Percentiles rank a stretch among this genome's conserved stretches.
Evolutionary conservation across 2,888 invertebrate species (phyloP).

Genomic region (Heliconius sara): DNA sequence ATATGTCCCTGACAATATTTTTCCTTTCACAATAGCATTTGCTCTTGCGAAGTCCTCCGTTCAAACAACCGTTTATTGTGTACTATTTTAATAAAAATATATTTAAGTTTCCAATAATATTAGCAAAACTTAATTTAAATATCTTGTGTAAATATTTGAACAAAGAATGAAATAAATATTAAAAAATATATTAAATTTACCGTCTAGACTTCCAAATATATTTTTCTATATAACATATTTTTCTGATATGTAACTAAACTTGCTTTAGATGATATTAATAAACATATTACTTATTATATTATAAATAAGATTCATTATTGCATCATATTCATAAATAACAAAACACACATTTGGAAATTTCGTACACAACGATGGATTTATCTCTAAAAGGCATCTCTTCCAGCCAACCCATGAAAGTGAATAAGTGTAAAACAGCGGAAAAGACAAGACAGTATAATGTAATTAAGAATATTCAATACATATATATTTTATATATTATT

Average conservation of each 20-base stretch:
- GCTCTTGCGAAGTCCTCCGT: slow-evolving; percentile 2
- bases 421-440: too few relatives aligned
- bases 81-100: not conserved
- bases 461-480: too few relatives aligned
- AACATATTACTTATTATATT: not conserved
- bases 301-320: too few relatives aligned
- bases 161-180: not conserved
- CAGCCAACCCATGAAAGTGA: too few relatives aligned
- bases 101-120: not conserved
- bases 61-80: slow-evolving; percentile 11
- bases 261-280: not conserved
- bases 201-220: not conserved
- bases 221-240: not conserved
- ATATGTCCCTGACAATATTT: slow-evolving; percentile 11
- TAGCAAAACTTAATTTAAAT: not conserved
- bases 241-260: not conserved
- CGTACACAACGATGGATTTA: too few relatives aligned
- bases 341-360: too few relatives aligned
- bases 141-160: not conserved
- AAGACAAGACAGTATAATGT: too few relatives aligned
- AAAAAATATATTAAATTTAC: not conserved
- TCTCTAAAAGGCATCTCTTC: too few relatives aligned
- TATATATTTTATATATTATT: not conserved
- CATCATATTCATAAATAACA: too few relatives aligned
- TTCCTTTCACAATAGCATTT: slow-evolving; percentile 15